Evolutionary conservation across 1,140 invertebrate genomes (phyloP), one percentile per base, ranked within the genome.

Genomic region (Trichogramma pretiosum): DNA sequence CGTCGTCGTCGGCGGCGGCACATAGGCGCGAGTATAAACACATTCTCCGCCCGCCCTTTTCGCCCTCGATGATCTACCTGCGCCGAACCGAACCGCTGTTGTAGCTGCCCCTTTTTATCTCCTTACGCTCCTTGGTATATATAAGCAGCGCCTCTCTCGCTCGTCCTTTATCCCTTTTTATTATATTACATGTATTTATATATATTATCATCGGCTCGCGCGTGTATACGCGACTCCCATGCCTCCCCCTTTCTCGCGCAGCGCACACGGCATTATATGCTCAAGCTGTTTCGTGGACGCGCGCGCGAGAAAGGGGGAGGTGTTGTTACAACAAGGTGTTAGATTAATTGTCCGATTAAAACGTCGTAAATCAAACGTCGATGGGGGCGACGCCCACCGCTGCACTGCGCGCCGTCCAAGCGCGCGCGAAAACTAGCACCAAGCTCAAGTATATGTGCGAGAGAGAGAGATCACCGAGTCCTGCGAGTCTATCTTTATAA

Each of bases 331-430:
- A 65, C 63, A 65, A 66, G 64, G 62, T 65, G 63, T 66, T 66
- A 66, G 64, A 66, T 66, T 66, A 66, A 66, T 66, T 65, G 63
- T 64, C 50, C 64, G 64, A 66, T 66, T 65, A 66, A 63, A 63
- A 59, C 53, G 50, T 64, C 62, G 62, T 66, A 65, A 66, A 66
- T 66, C 60, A 64, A 13, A n/a, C 16, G 16, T n/a, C 10, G n/a
- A 3, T 48, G 49, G 51, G 51, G 49, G 54, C 44, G 57, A 62
- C 64, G 64, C 64, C 64, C 61, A 64, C 59, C 54, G 50, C 26
- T 50, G 14, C 38, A 39, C 24, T 22, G 19, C 46, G 43, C 24
- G 18, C 23, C 19, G 19, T 19, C 21, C n/a, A n/a, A n/a, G n/a
- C n/a, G n/a, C n/a, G n/a, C n/a, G n/a, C n/a, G n/a, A n/a, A n/a